Evolutionary conservation across 2,113 vertebrate genomes (phyloP).

Genomic region (Oreochromis tanganicae): DNA sequence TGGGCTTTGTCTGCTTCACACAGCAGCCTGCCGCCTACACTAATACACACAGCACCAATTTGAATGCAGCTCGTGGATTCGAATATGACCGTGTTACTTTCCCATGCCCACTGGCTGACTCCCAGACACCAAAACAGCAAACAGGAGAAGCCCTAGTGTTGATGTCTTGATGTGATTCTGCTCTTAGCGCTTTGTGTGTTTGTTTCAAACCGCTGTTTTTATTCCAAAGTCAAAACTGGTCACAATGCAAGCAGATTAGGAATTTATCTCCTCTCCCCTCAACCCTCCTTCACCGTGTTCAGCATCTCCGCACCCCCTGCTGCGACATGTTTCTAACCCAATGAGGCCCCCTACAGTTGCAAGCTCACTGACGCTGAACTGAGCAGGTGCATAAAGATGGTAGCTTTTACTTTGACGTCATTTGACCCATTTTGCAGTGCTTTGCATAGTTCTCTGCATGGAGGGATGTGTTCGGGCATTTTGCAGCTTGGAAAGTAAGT

Average conservation of each 20-base stretch:
- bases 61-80: background rate
- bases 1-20: background rate
- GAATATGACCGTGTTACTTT: background rate
- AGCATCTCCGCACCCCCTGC: constrained; percentile 10
- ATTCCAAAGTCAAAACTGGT: background rate
- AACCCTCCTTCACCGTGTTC: background rate
- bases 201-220: background rate
- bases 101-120: background rate
- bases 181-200: background rate
- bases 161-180: background rate
- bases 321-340: constrained; percentile 43
- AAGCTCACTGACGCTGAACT: constrained; percentile 26
- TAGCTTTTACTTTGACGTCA: constrained; percentile 33
- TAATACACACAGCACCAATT: background rate
- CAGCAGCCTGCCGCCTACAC: background rate
- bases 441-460: background rate
- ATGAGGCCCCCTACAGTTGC: constrained; percentile 65
- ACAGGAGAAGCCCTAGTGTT: background rate
- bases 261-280: background rate
- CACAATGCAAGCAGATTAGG: background rate
- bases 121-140: background rate
- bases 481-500: background rate
- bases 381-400: constrained; percentile 42
- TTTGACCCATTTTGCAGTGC: constrained; percentile 36
- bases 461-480: background rate